Percentiles rank a stretch among this genome's conserved stretches.
Evolutionary conservation across 2,888 invertebrate species (phyloP).

Genomic region (Tetramorium bicarinatum): DNA sequence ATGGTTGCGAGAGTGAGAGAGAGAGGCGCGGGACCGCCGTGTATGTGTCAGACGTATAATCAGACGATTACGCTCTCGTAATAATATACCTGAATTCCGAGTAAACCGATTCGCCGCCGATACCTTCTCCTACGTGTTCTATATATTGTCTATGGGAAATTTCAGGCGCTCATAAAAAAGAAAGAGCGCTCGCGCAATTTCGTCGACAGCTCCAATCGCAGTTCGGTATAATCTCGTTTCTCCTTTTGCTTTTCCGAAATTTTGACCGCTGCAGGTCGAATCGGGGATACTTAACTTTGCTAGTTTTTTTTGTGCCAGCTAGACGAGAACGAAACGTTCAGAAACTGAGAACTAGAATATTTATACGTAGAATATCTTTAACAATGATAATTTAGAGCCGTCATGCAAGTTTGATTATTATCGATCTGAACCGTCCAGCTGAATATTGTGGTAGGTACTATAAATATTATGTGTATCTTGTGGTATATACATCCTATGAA

Average conservation of each 20-base stretch:
- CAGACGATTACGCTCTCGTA: conserved; percentile 76
- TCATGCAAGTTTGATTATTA: neutral
- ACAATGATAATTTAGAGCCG: neutral
- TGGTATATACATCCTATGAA: neutral
- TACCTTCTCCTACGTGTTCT: conserved; percentile 49
- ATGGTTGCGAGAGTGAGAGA: neutral
- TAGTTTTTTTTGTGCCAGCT: neutral
- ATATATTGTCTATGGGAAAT: conserved; percentile 70
- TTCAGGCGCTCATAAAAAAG: conserved; percentile 63
- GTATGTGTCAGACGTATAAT: conserved; percentile 73
- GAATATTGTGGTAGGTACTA: neutral
- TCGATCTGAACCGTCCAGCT: neutral
- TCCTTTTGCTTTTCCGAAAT: conserved; percentile 15
- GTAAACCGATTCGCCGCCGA: conserved; percentile 66
- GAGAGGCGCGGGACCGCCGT: neutral
- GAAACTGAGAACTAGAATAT: neutral
- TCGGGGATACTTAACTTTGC: conserved; percentile 1
- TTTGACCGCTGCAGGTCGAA: neutral
- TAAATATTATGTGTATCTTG: neutral
- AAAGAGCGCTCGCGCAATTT: conserved; percentile 64
- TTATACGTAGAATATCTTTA: conserved; percentile 4
- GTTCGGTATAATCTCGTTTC: conserved; percentile 10
- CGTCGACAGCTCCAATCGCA: conserved; percentile 45
- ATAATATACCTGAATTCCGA: conserved; percentile 75
- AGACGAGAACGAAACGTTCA: neutral